Evolutionary conservation across 2,113 vertebrate genomes (phyloP).

Genomic region (Neogale vison): DNA sequence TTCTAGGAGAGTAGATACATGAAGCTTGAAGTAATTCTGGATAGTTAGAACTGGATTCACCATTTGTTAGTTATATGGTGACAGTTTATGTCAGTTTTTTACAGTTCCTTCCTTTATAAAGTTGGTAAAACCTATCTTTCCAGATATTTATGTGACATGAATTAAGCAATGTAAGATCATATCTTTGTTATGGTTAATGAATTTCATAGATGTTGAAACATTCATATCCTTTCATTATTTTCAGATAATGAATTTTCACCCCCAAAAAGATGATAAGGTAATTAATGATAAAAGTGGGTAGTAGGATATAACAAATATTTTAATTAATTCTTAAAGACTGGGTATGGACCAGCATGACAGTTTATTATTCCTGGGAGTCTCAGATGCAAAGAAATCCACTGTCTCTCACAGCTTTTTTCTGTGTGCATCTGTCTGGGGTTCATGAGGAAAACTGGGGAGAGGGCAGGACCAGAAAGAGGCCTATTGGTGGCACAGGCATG

Average conservation of each 20-base stretch:
- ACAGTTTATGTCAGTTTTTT: not conserved
- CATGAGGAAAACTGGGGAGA: not conserved
- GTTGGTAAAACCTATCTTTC: not conserved
- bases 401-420: not conserved
- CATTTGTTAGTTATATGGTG: not conserved
- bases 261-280: not conserved
- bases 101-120: not conserved
- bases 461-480: not conserved
- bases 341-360: not conserved
- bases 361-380: not conserved
- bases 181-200: not conserved
- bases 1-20: not conserved
- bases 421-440: not conserved
- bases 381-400: not conserved
- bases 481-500: too few species aligned
- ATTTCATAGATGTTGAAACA: not conserved
- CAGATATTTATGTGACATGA: not conserved
- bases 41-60: not conserved
- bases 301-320: not conserved
- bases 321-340: not conserved
- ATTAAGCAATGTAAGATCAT: not conserved
- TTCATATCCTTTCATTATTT: not conserved
- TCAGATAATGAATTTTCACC: not conserved
- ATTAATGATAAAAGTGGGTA: not conserved
- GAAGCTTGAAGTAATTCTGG: not conserved